phyloP scores from a whole-genome alignment of 2,888 invertebrate genomes.

The Pyrrhosoma nymphula region DNA sequence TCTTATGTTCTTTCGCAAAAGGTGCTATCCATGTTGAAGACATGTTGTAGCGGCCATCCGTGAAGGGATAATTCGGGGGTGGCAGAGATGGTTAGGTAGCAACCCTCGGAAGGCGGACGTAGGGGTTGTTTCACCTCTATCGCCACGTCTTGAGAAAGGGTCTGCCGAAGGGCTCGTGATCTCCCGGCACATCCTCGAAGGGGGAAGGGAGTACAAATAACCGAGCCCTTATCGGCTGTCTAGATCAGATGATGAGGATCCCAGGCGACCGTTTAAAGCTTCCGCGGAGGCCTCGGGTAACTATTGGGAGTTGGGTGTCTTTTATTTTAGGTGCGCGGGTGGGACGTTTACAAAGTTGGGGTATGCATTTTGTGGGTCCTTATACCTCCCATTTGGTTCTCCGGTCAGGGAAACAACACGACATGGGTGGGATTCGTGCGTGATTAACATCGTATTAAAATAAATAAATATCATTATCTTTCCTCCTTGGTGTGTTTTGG shows the following conservation, averaged over 20 bases:
- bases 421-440: background rate
- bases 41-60: background rate
- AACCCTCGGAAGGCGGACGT: background rate
- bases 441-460: background rate
- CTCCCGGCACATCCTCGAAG: background rate
- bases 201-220: background rate
- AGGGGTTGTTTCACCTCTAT: background rate
- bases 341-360: background rate
- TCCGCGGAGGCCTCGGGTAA: background rate
- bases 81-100: background rate
- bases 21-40: no score
- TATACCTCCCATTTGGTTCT: background rate
- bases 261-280: background rate
- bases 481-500: background rate
- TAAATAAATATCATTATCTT: slow-evolving; percentile 11
- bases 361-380: background rate
- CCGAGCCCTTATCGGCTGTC: background rate
- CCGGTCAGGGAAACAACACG: background rate
- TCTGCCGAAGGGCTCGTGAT: background rate
- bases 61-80: background rate
- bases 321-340: background rate
- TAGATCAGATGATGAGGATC: background rate
- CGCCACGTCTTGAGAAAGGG: background rate
- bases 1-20: no score
- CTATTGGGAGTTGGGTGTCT: background rate